Evolutionary conservation across 2,888 invertebrate genomes (phyloP).

Genomic region (Euproctis similis): DNA sequence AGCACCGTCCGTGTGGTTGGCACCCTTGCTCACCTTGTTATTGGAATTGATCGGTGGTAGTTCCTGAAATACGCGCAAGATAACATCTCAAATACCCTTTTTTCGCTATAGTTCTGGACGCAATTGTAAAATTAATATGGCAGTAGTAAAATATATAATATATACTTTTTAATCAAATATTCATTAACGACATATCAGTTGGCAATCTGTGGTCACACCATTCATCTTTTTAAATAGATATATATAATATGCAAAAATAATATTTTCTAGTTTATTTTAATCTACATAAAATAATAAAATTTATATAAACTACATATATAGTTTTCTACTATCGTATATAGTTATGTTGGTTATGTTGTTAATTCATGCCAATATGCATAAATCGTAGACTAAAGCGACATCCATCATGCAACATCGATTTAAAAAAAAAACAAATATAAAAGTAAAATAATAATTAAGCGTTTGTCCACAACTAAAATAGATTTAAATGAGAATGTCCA

Average conservation of each 20-base stretch:
- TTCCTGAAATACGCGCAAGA: no score
- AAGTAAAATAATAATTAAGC: conserved; percentile 31
- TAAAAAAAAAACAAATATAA: conserved; percentile 38
- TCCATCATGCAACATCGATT: conserved; percentile 67
- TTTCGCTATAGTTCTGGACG: no score
- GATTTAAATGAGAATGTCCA: conserved; percentile 72
- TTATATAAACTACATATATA: conserved; percentile 11
- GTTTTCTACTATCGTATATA: conserved; percentile 5
- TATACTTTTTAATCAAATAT: no score
- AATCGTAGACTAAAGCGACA: conserved; percentile 50
- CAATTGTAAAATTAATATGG: no score
- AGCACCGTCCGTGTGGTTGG: conserved; percentile 41
- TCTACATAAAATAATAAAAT: no score
- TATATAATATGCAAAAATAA: no score
- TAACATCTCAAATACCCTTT: no score
- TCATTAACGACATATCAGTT: no score
- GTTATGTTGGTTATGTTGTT: conserved; percentile 21
- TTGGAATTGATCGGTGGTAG: conserved; percentile 60
- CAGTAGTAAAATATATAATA: no score
- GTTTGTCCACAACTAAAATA: conserved; percentile 30
- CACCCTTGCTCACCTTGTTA: conserved; percentile 47
- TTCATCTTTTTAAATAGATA: no score
- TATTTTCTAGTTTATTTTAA: no score
- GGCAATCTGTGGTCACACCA: no score
- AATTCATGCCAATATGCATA: conserved; percentile 63